phyloP scores from a whole-genome alignment of 2,113 vertebrate species.

The Solea senegalensis region DNA sequence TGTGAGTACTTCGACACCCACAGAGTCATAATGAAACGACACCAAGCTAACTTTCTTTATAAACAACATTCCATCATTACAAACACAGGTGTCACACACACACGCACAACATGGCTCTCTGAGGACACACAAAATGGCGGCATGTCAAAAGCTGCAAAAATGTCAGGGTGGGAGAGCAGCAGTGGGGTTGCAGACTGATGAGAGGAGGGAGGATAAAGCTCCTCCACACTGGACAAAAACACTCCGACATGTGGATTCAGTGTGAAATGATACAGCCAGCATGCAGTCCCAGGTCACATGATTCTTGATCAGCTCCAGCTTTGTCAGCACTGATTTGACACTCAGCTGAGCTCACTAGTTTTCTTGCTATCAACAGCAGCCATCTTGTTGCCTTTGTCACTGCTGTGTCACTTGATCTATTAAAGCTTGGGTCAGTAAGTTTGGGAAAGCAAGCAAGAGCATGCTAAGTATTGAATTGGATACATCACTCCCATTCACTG shows the following conservation, averaged over 20 bases:
- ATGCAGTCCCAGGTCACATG: not conserved
- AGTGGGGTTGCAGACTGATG: not conserved
- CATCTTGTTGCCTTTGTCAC: not conserved
- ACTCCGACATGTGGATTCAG: not conserved
- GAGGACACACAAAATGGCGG: conserved; percentile 56
- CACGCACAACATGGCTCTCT: conserved; percentile 44
- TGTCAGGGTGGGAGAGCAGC: conserved; percentile 35
- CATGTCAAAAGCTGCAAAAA: conserved; percentile 51
- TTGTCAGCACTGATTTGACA: not conserved
- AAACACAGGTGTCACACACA: conserved; percentile 34
- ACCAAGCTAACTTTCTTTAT: not conserved
- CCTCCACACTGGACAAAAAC: not conserved
- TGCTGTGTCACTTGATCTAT: too few species aligned
- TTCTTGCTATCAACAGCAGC: not conserved
- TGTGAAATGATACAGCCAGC: not conserved
- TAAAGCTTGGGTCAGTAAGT: too few species aligned
- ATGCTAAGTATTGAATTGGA: too few species aligned
- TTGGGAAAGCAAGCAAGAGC: too few species aligned
- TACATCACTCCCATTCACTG: too few species aligned
- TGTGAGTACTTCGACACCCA: not conserved
- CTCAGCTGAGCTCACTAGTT: not conserved
- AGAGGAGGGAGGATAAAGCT: not conserved
- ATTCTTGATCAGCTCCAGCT: not conserved
- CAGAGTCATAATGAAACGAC: not conserved
- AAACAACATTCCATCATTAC: conserved; percentile 13